These are phyloP conservation scores for Platichthys stellatus DNA, from an alignment of 2,113 vertebrate genomes.

Conservation along the genomic window DNA sequence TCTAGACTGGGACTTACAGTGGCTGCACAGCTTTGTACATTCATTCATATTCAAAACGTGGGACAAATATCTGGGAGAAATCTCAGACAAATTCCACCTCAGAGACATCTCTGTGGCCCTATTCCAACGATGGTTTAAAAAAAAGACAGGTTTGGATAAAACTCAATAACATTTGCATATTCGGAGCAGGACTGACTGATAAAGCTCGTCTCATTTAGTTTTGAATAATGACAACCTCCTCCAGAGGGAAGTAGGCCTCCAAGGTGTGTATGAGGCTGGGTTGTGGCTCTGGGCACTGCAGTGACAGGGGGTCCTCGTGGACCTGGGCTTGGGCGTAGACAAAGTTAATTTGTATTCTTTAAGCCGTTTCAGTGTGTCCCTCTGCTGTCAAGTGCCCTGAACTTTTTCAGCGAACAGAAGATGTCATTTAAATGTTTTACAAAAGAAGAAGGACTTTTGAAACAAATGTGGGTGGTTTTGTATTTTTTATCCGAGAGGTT, in stretches of 20 bases:
- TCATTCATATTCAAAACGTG: too few species aligned
- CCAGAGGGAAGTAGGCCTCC: conserved; percentile 16
- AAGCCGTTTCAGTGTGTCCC: conserved; percentile 1
- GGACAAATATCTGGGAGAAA: too few species aligned
- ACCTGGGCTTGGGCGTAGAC: background rate
- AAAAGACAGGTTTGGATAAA: too few species aligned
- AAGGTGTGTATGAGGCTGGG: conserved; percentile 21
- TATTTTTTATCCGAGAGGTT: background rate
- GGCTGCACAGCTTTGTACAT: too few species aligned
- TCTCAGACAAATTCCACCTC: too few species aligned
- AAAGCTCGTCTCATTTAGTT: background rate
- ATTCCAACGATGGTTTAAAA: too few species aligned
- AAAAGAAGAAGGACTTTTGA: background rate
- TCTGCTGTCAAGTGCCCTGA: conserved; percentile 7
- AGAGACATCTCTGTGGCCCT: too few species aligned
- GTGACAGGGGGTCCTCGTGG: conserved; percentile 32
- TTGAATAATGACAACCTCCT: conserved; percentile 15
- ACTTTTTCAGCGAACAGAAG: conserved; percentile 8
- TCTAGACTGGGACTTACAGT: too few species aligned
- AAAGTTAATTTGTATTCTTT: conserved; percentile 47
- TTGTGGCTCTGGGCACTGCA: conserved; percentile 21
- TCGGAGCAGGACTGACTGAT: conserved; percentile 24
- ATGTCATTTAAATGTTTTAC: conserved; percentile 20
- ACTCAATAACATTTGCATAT: conserved; percentile 31
- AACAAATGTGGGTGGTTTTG: background rate